Conservation (phyloP, 1,140 invertebrate genomes). For the Elymnias hypermnestra region DNA sequence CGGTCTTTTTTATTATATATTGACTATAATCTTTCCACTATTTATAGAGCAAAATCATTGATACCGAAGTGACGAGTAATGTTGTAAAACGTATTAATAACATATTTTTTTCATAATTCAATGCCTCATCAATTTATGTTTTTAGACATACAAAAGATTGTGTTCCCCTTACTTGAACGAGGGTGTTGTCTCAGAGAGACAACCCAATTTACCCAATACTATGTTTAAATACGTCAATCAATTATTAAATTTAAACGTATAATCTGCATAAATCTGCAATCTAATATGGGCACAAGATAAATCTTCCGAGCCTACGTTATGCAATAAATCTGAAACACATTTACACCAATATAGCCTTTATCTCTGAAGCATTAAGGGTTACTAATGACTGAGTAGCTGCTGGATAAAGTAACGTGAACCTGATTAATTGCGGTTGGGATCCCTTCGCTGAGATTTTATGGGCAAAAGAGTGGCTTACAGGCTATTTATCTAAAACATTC, state of each 20-base stretch:
- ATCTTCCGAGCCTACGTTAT: slow-evolving; percentile 1
- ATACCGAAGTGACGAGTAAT: too few relatives aligned
- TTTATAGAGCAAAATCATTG: too few relatives aligned
- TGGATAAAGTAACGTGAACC: slow-evolving; percentile 13
- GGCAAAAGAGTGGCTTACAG: slow-evolving; percentile 3
- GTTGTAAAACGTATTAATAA: too few relatives aligned
- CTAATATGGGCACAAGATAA: slow-evolving; percentile 4
- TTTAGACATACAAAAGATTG: too few relatives aligned
- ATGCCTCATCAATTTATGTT: too few relatives aligned
- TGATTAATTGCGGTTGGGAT: slow-evolving; percentile 16
- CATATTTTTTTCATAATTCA: too few relatives aligned
- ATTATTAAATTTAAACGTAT: background rate
- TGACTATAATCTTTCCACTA: too few relatives aligned
- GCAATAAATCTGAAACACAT: background rate
- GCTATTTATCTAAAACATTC: slow-evolving; percentile 1
- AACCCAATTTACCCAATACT: too few relatives aligned
- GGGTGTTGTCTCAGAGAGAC: too few relatives aligned
- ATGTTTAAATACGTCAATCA: too few relatives aligned
- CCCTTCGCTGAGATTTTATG: slow-evolving; percentile 10
- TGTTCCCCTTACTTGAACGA: too few relatives aligned
- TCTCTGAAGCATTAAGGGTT: background rate
- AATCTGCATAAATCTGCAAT: slow-evolving; percentile 4
- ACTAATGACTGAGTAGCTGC: background rate
- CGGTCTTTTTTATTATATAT: too few relatives aligned
- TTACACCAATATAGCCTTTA: slow-evolving; percentile 1